These are phyloP conservation scores for Pterostichus madidus DNA, from an alignment of 2,888 invertebrate species.

Conservation along the genomic window DNA sequence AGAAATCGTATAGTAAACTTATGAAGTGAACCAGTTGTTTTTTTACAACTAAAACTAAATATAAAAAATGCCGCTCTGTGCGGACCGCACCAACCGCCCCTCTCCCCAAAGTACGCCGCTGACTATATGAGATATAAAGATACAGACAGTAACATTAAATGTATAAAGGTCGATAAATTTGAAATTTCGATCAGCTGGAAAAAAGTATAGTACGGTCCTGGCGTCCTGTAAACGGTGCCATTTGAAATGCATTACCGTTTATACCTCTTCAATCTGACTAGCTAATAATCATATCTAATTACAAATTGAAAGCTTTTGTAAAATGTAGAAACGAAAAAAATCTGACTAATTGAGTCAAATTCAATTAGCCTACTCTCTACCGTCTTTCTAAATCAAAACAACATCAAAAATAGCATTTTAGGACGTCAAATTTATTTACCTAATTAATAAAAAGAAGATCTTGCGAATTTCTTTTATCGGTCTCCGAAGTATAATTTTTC, in stretches of 20 bases:
- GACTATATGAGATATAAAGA: too few relatives aligned
- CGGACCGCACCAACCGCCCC: too few relatives aligned
- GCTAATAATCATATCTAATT: constrained; percentile 22
- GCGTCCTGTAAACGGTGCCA: background rate
- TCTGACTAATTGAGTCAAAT: background rate
- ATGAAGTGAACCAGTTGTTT: too few relatives aligned
- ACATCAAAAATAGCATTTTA: too few relatives aligned
- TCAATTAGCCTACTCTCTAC: background rate
- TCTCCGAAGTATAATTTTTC: background rate
- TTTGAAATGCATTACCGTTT: constrained; percentile 19
- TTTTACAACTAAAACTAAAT: too few relatives aligned
- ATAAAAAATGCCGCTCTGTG: too few relatives aligned
- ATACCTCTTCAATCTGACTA: constrained; percentile 8
- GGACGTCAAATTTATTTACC: background rate
- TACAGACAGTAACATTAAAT: too few relatives aligned
- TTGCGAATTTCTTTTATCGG: background rate
- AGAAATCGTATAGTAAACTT: too few relatives aligned
- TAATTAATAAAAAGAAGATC: background rate
- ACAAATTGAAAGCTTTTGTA: constrained; percentile 28
- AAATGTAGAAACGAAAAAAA: background rate
- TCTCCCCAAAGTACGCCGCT: too few relatives aligned
- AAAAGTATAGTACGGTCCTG: background rate
- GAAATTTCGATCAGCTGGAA: background rate
- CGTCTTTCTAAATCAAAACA: too few relatives aligned
- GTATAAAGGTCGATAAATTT: too few relatives aligned